Base-by-base conservation (phyloP, 2,888 invertebrate species). In the Meiosimyza platycephala region DNA sequence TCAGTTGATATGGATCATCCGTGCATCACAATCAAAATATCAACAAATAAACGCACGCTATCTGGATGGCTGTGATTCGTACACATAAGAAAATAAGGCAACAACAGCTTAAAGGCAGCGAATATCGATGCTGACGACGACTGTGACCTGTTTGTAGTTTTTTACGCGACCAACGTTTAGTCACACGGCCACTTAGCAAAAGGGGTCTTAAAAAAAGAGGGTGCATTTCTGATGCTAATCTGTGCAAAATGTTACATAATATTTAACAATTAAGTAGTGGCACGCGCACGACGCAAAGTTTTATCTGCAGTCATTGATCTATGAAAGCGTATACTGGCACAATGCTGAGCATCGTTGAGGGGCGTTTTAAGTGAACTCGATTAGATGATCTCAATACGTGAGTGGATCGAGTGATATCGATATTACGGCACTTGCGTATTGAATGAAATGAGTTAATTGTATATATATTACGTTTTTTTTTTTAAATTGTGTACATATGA, bases 241-340 rank as follows among this genome's bases (percentile, higher is more conserved):
- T 81, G 76, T 75, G 79, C 81, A 81, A 84, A 85, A 85, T 83
- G 85, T 81, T 85, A 83, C 86, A 85, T 83, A 86, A 85, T 84
- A 84, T 85, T 85, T 80, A 82, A 85, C 85, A 85, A 85, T 86
- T 86, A 85, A 86, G 85, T 85, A 82, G 79, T 76, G 80, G 71
- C 85, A 85, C 85, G 84, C 84, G 84, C n/a, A 50, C 65, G n/a
- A 47, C 60, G 62, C 51, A 33, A 50, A 2, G 68, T 18, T 66
- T 28, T 69, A 59, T 69, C 59, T 69, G 50, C 28, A 59, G 68
- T 50, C 68, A 48, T 18, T 54, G 50, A 63, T 54, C 51, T 48
- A 9, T n/a, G 15, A 22, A 51, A 28, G 28, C 28, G 22, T 16
- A 52, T 22, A n/a, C 22, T 4, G n/a, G 28, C n/a, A 22, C 50